phyloP scores from a whole-genome alignment of 2,113 vertebrate species.

The Siphamia tubifer region DNA sequence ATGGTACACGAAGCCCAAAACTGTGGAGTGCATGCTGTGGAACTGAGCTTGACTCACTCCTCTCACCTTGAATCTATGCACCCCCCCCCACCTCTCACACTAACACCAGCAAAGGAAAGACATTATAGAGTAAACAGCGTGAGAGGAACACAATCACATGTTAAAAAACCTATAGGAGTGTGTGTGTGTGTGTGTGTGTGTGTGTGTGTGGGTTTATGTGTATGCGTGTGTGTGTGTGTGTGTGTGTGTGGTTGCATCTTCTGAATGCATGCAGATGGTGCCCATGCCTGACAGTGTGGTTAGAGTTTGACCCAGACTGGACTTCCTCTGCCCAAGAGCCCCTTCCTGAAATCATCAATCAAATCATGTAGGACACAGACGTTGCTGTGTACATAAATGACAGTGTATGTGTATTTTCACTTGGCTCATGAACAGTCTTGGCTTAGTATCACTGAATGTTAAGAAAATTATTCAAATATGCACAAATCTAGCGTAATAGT shows the following conservation, averaged over 20 bases:
- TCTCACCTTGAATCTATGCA: slow-evolving; percentile 41
- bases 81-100: neutral
- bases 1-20: slow-evolving; percentile 41
- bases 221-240: neutral
- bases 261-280: slow-evolving; percentile 72
- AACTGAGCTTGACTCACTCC: neutral
- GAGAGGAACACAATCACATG: slow-evolving; percentile 38
- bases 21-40: slow-evolving; percentile 3
- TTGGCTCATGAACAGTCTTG: no score
- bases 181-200: slow-evolving; percentile 1
- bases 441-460: no score
- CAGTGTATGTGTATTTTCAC: neutral
- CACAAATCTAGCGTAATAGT: neutral
- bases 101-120: slow-evolving; percentile 19
- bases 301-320: slow-evolving; percentile 72
- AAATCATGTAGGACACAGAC: slow-evolving; percentile 39
- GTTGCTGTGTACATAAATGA: neutral
- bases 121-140: slow-evolving; percentile 34
- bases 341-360: slow-evolving; percentile 77
- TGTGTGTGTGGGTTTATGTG: neutral
- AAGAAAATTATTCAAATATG: no score
- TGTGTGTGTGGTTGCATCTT: neutral
- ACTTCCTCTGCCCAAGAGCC: slow-evolving; percentile 71
- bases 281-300: slow-evolving; percentile 48
- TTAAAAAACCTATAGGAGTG: slow-evolving; percentile 8